These are phyloP conservation scores for Pogonophryne albipinna DNA, from an alignment of 2,797 vertebrate genomes.

Conservation along the genomic window DNA sequence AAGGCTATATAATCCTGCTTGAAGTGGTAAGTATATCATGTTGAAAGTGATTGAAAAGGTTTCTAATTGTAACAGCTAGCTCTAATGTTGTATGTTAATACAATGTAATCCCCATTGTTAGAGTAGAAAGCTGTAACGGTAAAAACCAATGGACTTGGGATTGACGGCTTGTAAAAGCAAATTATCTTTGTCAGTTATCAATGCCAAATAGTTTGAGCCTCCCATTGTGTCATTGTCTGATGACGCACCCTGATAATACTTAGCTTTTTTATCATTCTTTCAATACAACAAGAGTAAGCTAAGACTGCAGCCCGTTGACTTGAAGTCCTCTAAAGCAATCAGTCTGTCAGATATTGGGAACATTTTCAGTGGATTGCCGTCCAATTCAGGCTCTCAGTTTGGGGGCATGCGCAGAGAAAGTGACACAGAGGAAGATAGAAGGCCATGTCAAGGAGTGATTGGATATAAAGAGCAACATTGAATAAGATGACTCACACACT, in stretches of 20 bases:
- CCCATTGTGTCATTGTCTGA: conserved; percentile 16
- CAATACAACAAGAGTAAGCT: conserved; percentile 19
- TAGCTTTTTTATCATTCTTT: conserved; percentile 17
- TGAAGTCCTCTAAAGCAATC: conserved; percentile 33
- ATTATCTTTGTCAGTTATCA: neutral
- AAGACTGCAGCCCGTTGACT: neutral
- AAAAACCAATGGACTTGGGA: neutral
- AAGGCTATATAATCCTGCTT: neutral
- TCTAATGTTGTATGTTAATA: neutral
- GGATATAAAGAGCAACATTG: conserved; percentile 14
- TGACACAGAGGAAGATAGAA: conserved; percentile 6
- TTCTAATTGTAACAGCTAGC: neutral
- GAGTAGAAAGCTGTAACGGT: neutral
- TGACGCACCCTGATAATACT: conserved; percentile 15
- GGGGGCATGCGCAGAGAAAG: neutral
- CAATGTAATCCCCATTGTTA: neutral
- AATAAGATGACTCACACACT: conserved; percentile 36
- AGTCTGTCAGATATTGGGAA: conserved; percentile 35
- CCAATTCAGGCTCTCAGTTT: conserved; percentile 35
- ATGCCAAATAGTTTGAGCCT: conserved; percentile 5
- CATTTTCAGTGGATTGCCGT: conserved; percentile 33
- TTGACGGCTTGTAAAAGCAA: conserved; percentile 1
- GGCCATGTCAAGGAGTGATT: conserved; percentile 14
- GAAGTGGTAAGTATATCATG: neutral
- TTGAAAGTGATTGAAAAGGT: neutral